These are phyloP conservation scores for Pristionchus japonicus DNA, from an alignment of 2,888 invertebrate genomes.

Conservation along the genomic window DNA sequence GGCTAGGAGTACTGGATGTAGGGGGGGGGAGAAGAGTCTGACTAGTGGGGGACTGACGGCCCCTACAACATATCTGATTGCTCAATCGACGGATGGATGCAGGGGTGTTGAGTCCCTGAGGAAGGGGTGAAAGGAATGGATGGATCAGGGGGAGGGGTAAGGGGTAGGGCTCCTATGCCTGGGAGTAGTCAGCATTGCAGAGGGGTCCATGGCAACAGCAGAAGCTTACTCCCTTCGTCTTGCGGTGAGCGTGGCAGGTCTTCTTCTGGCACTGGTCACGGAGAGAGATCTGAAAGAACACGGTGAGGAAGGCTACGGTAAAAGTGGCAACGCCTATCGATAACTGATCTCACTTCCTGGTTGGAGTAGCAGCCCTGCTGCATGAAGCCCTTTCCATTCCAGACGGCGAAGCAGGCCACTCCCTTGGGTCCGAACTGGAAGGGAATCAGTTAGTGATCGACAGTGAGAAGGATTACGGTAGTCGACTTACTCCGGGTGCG, in stretches of 20 bases:
- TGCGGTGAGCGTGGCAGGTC: neutral
- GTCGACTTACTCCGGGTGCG: neutral
- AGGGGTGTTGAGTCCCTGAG: slow-evolving; percentile 4
- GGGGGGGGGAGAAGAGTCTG: neutral
- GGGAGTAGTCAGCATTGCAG: slow-evolving; percentile 27
- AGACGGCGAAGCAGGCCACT: slow-evolving; percentile 32
- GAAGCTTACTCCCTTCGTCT: neutral
- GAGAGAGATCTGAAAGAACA: neutral
- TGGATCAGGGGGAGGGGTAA: neutral
- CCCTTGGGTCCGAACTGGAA: slow-evolving; percentile 3
- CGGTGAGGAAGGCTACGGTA: neutral
- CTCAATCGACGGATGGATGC: neutral
- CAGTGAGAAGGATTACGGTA: neutral
- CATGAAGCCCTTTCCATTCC: neutral
- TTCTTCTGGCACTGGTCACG: slow-evolving; percentile 18
- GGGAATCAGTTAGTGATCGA: neutral
- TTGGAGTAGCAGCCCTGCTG: slow-evolving; percentile 22
- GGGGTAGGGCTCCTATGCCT: neutral
- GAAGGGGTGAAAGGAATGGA: neutral
- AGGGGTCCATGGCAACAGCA: slow-evolving; percentile 36
- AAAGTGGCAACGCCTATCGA: neutral
- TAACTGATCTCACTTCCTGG: slow-evolving; percentile 2
- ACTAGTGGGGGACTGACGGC: neutral
- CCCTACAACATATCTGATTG: neutral
- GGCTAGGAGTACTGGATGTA: neutral